A percentile compares a stretch with the other conserved stretches of the same genome.
phyloP scores from a whole-genome alignment of 2,113 vertebrate genomes.

The Oreochromis niloticus region DNA sequence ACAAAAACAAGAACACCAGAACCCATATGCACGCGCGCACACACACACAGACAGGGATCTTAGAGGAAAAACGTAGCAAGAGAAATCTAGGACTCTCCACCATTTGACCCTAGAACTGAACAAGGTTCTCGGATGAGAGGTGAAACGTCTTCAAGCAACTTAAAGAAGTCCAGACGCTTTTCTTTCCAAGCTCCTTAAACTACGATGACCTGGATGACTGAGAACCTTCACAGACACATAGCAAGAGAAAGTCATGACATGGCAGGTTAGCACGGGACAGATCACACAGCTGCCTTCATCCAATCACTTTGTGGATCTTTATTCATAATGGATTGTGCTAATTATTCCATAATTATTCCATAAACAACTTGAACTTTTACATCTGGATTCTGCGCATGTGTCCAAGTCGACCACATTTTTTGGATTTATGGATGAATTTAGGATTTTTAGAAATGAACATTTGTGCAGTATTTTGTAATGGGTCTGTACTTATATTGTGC shows the following conservation, averaged over 20 bases:
- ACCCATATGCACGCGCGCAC: not conserved
- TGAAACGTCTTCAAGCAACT: not conserved
- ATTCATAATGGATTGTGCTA: not conserved
- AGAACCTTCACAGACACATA: not conserved
- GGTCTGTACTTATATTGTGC: not conserved
- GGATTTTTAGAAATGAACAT: not conserved
- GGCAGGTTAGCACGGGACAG: not conserved
- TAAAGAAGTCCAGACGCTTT: not conserved
- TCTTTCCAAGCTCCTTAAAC: accelerated
- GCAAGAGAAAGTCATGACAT: not conserved
- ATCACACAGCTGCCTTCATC: not conserved
- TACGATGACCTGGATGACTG: accelerated
- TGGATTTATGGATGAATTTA: not conserved
- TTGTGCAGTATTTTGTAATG: not conserved
- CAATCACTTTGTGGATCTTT: not conserved
- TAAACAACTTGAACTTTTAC: not conserved
- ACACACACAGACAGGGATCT: not conserved
- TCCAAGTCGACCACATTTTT: not conserved
- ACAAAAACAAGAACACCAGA: not conserved
- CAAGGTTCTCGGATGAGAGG: not conserved
- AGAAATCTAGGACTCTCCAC: not conserved
- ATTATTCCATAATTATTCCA: not conserved
- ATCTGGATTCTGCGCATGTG: not conserved
- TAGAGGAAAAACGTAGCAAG: not conserved
- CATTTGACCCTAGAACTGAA: not conserved